Evolutionary conservation across 2,113 vertebrate species (phyloP).

Genomic region (Eidolon helvum): DNA sequence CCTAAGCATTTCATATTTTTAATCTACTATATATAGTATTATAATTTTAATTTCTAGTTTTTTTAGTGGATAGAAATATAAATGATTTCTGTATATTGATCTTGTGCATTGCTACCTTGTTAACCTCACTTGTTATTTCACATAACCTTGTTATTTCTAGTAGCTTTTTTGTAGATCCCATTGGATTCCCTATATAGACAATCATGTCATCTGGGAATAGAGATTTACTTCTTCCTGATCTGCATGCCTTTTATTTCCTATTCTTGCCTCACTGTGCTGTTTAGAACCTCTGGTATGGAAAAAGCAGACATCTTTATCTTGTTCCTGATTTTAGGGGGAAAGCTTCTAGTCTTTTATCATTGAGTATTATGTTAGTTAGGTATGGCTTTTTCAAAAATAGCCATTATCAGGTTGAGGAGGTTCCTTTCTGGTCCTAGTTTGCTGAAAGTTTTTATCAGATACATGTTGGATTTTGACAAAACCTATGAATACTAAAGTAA

Average conservation of each 20-base stretch:
- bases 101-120: background rate
- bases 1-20: background rate
- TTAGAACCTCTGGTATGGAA: background rate
- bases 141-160: background rate
- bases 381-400: background rate
- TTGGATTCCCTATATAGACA: background rate
- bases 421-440: background rate
- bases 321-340: background rate
- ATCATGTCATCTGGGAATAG: accelerated
- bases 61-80: background rate
- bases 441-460: background rate
- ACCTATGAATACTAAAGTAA: background rate
- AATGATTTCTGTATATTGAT: background rate
- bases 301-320: background rate
- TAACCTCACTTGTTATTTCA: background rate
- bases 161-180: background rate
- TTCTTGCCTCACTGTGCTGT: background rate
- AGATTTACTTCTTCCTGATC: background rate
- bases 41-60: background rate
- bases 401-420: background rate
- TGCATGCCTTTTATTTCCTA: background rate
- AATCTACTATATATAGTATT: background rate
- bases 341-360: background rate
- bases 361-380: background rate
- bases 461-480: background rate